Base-by-base conservation (phyloP, 1,140 invertebrate species). In the Hylaeus volcanicus region DNA sequence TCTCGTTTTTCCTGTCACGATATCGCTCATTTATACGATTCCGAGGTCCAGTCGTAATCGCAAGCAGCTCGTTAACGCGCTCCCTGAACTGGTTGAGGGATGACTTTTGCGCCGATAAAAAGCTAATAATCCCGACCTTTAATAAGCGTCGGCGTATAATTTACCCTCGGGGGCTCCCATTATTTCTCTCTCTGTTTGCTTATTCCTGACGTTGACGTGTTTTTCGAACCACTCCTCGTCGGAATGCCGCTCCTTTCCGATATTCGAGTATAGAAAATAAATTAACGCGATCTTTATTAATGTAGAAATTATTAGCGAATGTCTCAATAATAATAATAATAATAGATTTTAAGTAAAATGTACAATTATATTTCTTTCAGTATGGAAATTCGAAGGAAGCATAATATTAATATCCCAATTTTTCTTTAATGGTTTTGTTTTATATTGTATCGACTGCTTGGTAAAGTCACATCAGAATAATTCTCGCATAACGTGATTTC, bases 91-190 rank as follows among this genome's bases (percentile, higher is more conserved):
- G 51, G 43, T 64, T 61, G 51, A 85, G 48, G 73, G 68, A 71
- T 71, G 48, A 79, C 70, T 84, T 79, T 63, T 14, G 66, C 61
- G 45, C 8, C 63, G 58, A 82, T 78, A 78, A 85, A 77, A 84
- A 82, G 69, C 76, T 73, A 82, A 78, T 74, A 82, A 82, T 37
- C 53, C 66, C 80, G 45, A 61, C 48, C 72, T 85, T 73, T 82
- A 64, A 66, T 63, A 79, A 82, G 63, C 63, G 51, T 63, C 48
- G 61, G 70, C 71, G 51, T 61, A 63, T 82, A 86, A 86, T 86
- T 84, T 58, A 78, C 60, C 48, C n/a, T 58, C 55, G 15, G 15
- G 37, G 15, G 6, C 9, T 4, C 41, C 1, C 15, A 1, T 41
- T 39, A 14, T 53, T 43, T 14, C 69, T 11, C 58, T 1, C 55